Percentiles rank a stretch among this genome's conserved stretches.
Evolutionary conservation across 2,888 invertebrate genomes (phyloP).

Genomic region (Drosophila antonietae): DNA sequence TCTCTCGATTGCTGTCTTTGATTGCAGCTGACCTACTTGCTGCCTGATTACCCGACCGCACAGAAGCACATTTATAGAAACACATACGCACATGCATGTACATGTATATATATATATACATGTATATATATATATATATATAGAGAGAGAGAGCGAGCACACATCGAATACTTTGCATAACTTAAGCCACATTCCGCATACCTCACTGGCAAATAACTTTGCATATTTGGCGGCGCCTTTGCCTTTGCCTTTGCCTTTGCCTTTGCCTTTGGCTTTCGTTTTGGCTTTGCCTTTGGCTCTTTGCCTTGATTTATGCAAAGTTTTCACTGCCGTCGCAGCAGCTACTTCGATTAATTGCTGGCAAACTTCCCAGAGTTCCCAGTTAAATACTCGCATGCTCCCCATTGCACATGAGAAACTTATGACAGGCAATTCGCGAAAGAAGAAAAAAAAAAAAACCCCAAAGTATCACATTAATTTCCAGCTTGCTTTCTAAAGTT

Average conservation of each 20-base stretch:
- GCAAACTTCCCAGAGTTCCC: conserved; percentile 22
- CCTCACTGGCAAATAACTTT: conserved; percentile 70
- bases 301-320: conserved; percentile 73
- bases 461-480: conserved; percentile 63
- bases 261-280: conserved; percentile 30
- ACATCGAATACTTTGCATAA: conserved; percentile 67
- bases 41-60: conserved; percentile 71
- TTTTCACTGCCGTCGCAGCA: conserved; percentile 39
- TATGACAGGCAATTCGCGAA: conserved; percentile 25
- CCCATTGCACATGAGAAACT: conserved; percentile 41
- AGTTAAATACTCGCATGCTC: conserved; percentile 23
- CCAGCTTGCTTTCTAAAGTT: conserved; percentile 56
- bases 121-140: not conserved
- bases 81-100: conserved; percentile 2
- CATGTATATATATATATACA: not conserved
- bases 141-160: not conserved
- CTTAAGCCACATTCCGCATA: conserved; percentile 70
- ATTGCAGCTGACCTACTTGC: conserved; percentile 77
- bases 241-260: conserved; percentile 8
- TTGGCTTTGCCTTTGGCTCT: conserved; percentile 34
- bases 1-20: conserved; percentile 71
- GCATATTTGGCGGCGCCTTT: conserved; percentile 68
- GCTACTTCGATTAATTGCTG: conserved; percentile 73
- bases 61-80: conserved; percentile 15
- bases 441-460: not conserved